Evolutionary conservation across 2,113 vertebrate genomes (phyloP).

Genomic region (Nerophis ophidion): DNA sequence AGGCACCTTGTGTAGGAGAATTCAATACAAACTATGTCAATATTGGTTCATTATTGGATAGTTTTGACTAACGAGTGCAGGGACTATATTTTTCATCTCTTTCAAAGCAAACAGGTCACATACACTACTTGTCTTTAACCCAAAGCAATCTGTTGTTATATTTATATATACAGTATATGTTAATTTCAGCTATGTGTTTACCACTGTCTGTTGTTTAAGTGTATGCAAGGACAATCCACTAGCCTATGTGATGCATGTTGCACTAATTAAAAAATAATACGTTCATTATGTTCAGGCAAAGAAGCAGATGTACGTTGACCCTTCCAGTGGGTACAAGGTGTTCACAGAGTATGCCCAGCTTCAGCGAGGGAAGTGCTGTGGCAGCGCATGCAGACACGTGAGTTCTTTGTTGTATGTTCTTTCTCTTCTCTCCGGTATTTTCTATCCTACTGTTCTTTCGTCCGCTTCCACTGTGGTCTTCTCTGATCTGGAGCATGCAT

Average conservation of each 20-base stretch:
- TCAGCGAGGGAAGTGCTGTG: conserved; percentile 75
- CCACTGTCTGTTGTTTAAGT: conserved; percentile 17
- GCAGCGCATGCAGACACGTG: conserved; percentile 78
- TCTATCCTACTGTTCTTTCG: conserved; percentile 2
- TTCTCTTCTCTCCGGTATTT: background rate
- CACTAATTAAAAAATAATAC: conserved; percentile 53
- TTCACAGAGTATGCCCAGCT: conserved; percentile 74
- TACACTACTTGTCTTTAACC: conserved; percentile 28
- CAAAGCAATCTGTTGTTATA: conserved; percentile 54
- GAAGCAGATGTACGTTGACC: conserved; percentile 74
- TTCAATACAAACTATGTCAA: background rate
- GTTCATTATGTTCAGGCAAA: conserved; percentile 68
- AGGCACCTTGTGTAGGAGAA: background rate
- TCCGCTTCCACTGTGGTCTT: background rate
- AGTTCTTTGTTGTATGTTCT: conserved; percentile 53
- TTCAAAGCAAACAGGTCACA: conserved; percentile 37
- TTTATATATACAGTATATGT: background rate
- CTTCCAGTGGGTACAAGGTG: conserved; percentile 69
- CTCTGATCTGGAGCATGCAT: background rate
- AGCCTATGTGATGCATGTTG: conserved; percentile 32
- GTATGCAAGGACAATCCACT: conserved; percentile 27
- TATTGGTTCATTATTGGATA: conserved; percentile 8
- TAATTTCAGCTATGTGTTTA: background rate
- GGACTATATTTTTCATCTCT: conserved; percentile 47
- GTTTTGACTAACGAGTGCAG: conserved; percentile 21